Evolutionary conservation across 2,797 vertebrate species (phyloP), one percentile per base, ranked within the genome.

Genomic region (Sebastiscus tertius): DNA sequence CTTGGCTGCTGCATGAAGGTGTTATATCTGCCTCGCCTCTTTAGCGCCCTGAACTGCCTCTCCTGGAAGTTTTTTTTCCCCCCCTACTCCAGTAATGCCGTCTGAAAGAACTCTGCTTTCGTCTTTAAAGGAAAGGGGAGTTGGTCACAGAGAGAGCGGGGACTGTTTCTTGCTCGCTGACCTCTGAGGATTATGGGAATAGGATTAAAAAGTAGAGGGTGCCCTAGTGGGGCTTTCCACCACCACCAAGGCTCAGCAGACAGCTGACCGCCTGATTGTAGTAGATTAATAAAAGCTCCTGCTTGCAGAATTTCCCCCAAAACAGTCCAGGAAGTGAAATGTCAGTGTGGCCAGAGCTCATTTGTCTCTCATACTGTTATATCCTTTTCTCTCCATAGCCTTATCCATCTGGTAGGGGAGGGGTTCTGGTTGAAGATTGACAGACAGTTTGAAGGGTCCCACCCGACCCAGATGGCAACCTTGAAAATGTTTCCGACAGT

Each of bases 401-500:
- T 18, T 8, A 72, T 78, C 64, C 68, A 52, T 89, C 79, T 88
- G 54, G 49, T 31, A 63, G 68, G 42, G 29, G 39, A 67, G 55
- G 74, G 66, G 31, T 49, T 83, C 42, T 69, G 60, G 60, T 59
- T 80, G 58, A 72, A 77, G 49, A 83, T 36, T 89, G 89, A 88
- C 77, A 80, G 90, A 83, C 88, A 83, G 66, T 80, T 74, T 90
- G 84, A 89, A 84, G 83, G 79, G 62, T 89, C 78, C 64, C 78
- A 77, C 72, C 70, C 63, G 4, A 74, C 67, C 82, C 94, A 93
- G 91, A 96, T 94, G 94, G 93, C 72, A 88, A 81, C 92, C 90
- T 94, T 93, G 88, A 90, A 94, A 94, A 89, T 90, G 85, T 90
- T 85, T 92, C 79, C 22, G 89, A 90, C 91, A 79, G 68, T 75